Base-by-base conservation (phyloP, 2,113 vertebrate species). In the Pseudorectes ferrugineus region DNA sequence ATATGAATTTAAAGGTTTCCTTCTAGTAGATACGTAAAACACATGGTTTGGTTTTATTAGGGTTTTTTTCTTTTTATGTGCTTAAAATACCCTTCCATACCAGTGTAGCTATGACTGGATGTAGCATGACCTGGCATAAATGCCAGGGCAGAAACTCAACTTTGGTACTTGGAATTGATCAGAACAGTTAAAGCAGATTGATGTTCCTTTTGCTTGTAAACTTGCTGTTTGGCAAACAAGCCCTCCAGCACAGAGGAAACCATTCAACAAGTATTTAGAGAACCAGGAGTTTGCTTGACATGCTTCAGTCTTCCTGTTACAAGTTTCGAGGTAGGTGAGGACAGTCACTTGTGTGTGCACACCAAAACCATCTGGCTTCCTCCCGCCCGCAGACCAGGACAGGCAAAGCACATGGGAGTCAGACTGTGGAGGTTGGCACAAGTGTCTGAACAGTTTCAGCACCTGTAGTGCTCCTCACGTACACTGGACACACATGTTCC, bases 401-500 rank as follows among this genome's bases (percentile, higher is more conserved):
- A 57, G 59, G 80, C 38, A 65, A 45, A 91, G 72, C 11, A 1
- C 38, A 7, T 1, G 2, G 40, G 20, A 42, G 17, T 29, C 61
- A 35, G 31, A 16, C 71, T 68, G 51, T 1, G 2, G 66, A 76
- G 16, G 17, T 29, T 26, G 38, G 46, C 20, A 14, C 21, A 20
- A 31, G 38, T 11, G 21, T 31, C 54, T 36, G 1, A 74, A 52
- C 19, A 61, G 67, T 46, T 52, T 45, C 19, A 48, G 49, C 3
- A 1, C 24, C 61, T 72, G 57, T 17, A 5, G 43, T 61, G 58
- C 59, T 75, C 13, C 45, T 71, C 68, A 38, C 29, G 5, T 15
- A 12, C 29, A 13, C 25, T 31, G 46, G 16, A n/a, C 33, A 62
- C 12, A 8, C 0, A 1, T 0, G 0, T 54, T 85, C 52, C n/a